Percentiles rank a stretch among this genome's conserved stretches.
Evolutionary conservation across 2,888 invertebrate genomes (phyloP).

Genomic region (Macrostomum cliftonense): DNA sequence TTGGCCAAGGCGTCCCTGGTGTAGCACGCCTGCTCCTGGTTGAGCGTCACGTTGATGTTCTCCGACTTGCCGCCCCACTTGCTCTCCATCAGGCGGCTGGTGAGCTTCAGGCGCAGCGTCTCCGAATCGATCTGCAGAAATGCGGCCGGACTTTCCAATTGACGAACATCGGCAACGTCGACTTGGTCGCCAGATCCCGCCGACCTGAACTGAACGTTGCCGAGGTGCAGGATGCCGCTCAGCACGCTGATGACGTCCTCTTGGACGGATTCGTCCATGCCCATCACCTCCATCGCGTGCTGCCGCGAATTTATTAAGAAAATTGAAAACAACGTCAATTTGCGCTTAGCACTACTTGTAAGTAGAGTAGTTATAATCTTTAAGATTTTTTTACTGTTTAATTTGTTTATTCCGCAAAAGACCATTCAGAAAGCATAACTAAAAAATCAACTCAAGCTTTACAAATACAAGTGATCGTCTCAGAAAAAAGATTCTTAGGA

Average conservation of each 20-base stretch:
- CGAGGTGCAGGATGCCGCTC: conserved; percentile 48
- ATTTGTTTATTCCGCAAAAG: no score
- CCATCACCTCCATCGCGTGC: conserved; percentile 48
- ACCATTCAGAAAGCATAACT: no score
- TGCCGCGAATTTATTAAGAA: no score
- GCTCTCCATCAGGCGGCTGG: conserved; percentile 47
- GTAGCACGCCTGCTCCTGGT: conserved; percentile 48
- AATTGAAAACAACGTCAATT: no score
- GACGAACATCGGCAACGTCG: not conserved
- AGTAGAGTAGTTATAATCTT: no score
- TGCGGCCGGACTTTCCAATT: conserved; percentile 45
- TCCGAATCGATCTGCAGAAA: conserved; percentile 45
- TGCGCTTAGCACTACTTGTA: no score
- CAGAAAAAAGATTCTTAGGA: no score
- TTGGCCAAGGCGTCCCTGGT: conserved; percentile 50
- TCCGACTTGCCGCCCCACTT: conserved; percentile 51
- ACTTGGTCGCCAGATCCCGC: conserved; percentile 35
- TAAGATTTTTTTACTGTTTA: no score
- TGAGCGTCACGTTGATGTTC: conserved; percentile 47
- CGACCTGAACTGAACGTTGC: conserved; percentile 46
- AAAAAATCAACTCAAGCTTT: no score
- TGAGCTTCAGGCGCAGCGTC: conserved; percentile 44
- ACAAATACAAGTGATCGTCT: no score
- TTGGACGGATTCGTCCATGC: conserved; percentile 42
- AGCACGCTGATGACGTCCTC: conserved; percentile 44